Conservation (phyloP, 1,140 invertebrate species). For the Linepithema humile region DNA sequence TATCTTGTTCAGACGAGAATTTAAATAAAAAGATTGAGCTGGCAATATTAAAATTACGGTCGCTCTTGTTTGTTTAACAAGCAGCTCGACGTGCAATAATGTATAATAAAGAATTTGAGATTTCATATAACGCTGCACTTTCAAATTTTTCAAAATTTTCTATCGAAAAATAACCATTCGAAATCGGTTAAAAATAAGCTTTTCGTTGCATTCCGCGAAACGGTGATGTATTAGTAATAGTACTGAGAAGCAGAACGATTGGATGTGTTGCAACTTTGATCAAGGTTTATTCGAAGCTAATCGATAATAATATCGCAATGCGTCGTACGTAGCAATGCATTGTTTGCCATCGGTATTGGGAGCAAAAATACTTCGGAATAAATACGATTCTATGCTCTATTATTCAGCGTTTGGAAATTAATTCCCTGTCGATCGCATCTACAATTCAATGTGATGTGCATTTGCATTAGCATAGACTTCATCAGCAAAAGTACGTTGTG, state of each 20-base stretch:
- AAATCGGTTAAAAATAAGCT: not conserved
- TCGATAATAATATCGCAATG: not conserved
- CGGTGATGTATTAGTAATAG: not conserved
- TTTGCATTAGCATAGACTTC: slow-evolving; percentile 3
- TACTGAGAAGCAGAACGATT: not conserved
- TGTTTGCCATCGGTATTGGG: not conserved
- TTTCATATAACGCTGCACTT: not conserved
- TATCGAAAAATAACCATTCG: not conserved
- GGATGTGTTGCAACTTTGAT: slow-evolving; percentile 1
- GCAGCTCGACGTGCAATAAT: not conserved
- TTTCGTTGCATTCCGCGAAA: not conserved
- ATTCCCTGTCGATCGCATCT: slow-evolving; percentile 37
- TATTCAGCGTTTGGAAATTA: slow-evolving; percentile 24
- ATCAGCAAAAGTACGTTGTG: not conserved
- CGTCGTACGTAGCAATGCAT: not conserved
- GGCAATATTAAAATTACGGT: not conserved
- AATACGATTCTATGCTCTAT: slow-evolving; percentile 29
- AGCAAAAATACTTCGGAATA: not conserved
- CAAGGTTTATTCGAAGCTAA: not conserved
- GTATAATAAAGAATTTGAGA: no score
- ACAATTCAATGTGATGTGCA: slow-evolving; percentile 44
- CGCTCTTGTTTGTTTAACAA: not conserved
- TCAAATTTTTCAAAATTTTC: not conserved
- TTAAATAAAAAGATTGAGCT: not conserved
- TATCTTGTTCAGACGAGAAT: not conserved